Percentiles rank a stretch among this genome's conserved stretches.
Evolutionary conservation across 2,113 vertebrate species (phyloP).

Genomic region (Ochotona curzoniae): DNA sequence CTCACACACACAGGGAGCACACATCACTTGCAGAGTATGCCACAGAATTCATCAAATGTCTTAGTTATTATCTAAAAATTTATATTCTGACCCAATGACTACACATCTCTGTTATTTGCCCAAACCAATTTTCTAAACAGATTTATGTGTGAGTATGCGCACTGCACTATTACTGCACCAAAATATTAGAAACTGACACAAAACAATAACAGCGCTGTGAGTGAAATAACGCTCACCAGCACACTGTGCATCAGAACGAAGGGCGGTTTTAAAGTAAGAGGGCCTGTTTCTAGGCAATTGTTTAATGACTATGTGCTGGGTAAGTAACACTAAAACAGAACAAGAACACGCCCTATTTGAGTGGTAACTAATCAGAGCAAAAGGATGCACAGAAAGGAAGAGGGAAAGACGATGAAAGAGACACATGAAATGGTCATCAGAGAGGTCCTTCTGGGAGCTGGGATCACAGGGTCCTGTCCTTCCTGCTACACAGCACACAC

Average conservation of each 20-base stretch:
- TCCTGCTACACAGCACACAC: neutral
- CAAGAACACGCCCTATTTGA: neutral
- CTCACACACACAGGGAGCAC: accelerated
- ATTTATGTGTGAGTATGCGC: neutral
- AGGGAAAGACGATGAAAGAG: neutral
- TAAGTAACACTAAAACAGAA: neutral
- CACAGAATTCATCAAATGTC: accelerated
- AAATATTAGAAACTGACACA: neutral
- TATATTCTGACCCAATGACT: neutral
- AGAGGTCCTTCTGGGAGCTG: accelerated
- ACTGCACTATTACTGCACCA: neutral
- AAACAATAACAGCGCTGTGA: neutral
- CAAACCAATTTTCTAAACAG: neutral
- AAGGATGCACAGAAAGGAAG: neutral
- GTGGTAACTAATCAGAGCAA: neutral
- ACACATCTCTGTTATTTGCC: neutral
- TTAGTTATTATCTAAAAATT: neutral
- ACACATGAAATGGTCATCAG: accelerated
- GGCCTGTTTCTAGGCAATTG: neutral
- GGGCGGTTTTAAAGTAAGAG: accelerated
- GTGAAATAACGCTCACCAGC: neutral
- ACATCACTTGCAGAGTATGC: accelerated
- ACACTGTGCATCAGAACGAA: accelerated
- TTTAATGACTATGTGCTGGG: accelerated
- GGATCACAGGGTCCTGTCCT: accelerated